Conservation (phyloP, 2,797 vertebrate genomes). For the Helicolenus hilgendorfi region DNA sequence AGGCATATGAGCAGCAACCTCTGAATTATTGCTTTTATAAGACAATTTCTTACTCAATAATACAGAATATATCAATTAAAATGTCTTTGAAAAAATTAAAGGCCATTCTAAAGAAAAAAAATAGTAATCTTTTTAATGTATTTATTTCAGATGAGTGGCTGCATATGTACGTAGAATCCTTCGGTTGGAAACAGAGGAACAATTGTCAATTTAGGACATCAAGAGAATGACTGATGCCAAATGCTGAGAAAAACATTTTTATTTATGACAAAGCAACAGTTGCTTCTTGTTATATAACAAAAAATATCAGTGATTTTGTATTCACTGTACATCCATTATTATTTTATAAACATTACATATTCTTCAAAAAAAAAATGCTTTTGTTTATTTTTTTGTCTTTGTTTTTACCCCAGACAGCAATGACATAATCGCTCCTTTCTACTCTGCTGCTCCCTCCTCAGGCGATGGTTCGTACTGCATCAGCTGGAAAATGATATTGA, state of each 20-base stretch:
- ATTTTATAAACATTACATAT: conserved; percentile 62
- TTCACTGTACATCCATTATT: conserved; percentile 38
- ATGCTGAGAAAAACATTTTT: conserved; percentile 42
- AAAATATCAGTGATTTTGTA: conserved; percentile 48
- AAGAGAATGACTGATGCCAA: background rate
- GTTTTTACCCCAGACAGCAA: background rate
- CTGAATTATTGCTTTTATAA: conserved; percentile 14
- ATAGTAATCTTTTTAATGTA: background rate
- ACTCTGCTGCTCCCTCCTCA: conserved; percentile 92
- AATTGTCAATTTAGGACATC: background rate
- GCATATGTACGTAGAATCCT: background rate
- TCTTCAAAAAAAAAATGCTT: conserved; percentile 10
- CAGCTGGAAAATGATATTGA: conserved; percentile 87
- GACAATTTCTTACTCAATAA: conserved; percentile 1
- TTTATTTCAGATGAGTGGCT: background rate
- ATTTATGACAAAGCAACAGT: conserved; percentile 53
- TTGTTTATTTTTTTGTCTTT: background rate
- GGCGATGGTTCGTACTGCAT: conserved; percentile 93
- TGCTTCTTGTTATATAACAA: conserved; percentile 40
- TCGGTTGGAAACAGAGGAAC: background rate
- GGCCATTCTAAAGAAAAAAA: background rate
- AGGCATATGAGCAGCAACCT: background rate
- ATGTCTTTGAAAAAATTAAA: background rate
- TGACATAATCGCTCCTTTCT: conserved; percentile 9
- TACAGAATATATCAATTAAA: conserved; percentile 1